Conservation (phyloP, 2,888 invertebrate species). For the Drosophila pseudotakahashii region DNA sequence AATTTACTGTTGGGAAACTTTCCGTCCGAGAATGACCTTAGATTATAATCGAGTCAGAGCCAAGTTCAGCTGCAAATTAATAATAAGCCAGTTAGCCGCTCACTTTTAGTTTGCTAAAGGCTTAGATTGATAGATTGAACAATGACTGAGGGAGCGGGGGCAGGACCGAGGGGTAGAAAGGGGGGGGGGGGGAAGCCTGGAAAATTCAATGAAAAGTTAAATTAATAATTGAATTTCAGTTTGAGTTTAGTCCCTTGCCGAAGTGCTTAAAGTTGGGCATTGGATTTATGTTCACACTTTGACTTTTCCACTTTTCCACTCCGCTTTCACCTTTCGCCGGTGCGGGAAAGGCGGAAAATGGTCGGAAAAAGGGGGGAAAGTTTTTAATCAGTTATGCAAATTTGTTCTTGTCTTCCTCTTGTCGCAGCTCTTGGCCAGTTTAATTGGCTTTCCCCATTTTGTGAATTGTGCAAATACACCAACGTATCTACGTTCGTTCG, state of each 20-base stretch:
- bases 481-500: conserved; percentile 1
- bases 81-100: conserved; percentile 21
- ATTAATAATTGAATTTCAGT: conserved; percentile 65
- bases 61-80: conserved; percentile 17
- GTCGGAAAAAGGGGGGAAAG: conserved; percentile 11
- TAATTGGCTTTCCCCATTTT: conserved; percentile 64
- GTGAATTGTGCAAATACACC: conserved; percentile 49
- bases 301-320: conserved; percentile 4
- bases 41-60: conserved; percentile 9
- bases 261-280: conserved; percentile 37
- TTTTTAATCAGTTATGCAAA: conserved; percentile 79
- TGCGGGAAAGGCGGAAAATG: conserved; percentile 56
- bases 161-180: too few species aligned
- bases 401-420: conserved; percentile 58
- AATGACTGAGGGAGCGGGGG: conserved; percentile 7
- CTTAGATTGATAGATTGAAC: conserved; percentile 33
- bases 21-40: neutral
- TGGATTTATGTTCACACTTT: conserved; percentile 40
- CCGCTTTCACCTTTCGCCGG: conserved; percentile 9
- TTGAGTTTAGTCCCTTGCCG: conserved; percentile 30
- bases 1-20: neutral
- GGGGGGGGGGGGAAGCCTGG: too few species aligned
- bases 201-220: conserved; percentile 48
- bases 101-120: conserved; percentile 4
- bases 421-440: conserved; percentile 34